Conservation (phyloP, 2,113 vertebrate genomes). For the Campylorhamphus procurvoides region DNA sequence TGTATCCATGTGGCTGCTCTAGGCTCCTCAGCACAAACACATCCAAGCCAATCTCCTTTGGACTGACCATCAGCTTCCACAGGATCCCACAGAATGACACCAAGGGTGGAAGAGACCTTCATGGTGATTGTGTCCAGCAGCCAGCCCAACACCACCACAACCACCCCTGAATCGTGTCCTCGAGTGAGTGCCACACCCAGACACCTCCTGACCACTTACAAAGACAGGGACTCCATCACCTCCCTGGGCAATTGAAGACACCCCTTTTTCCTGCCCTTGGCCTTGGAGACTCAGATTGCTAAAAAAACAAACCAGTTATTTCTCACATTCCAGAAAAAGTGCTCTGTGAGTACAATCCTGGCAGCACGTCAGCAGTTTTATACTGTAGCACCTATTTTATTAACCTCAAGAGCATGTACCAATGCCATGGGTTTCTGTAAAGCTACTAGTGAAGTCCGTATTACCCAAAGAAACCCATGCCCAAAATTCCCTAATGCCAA, state of each 20-base stretch:
- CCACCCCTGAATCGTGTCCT: neutral
- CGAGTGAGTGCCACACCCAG: neutral
- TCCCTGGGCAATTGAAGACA: neutral
- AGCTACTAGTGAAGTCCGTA: neutral
- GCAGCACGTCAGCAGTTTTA: neutral
- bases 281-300: neutral
- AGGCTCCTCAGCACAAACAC: neutral
- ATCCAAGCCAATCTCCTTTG: neutral
- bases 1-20: neutral
- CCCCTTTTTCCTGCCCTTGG: neutral
- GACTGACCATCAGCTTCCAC: neutral
- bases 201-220: neutral
- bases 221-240: neutral
- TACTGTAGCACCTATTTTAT: neutral
- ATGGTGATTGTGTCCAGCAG: neutral
- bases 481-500: neutral
- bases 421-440: rapidly evolving
- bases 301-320: neutral
- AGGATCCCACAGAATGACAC: neutral
- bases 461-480: rapidly evolving
- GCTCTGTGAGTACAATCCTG: neutral
- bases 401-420: neutral
- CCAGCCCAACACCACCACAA: neutral
- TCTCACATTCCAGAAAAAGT: neutral
- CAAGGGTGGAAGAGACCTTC: neutral